These are phyloP conservation scores for Megaleporinus macrocephalus DNA, from an alignment of 2,113 vertebrate genomes.

Conservation along the genomic window DNA sequence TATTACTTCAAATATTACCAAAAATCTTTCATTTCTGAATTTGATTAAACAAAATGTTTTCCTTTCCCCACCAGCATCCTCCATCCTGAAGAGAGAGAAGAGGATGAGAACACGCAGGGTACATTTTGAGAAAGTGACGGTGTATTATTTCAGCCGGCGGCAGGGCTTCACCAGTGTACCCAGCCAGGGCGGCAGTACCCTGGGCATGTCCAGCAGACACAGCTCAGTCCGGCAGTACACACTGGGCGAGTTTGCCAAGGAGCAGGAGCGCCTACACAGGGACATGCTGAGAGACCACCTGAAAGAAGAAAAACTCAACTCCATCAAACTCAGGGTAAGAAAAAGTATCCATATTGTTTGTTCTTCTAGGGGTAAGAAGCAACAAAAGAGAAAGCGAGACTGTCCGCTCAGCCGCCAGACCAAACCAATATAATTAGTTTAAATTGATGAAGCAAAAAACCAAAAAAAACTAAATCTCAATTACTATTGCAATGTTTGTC, in stretches of 20 bases:
- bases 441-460: too few relatives aligned
- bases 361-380: too few relatives aligned
- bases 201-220: constrained; percentile 97
- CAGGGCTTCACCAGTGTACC: constrained; percentile 99
- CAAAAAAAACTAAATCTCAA: too few relatives aligned
- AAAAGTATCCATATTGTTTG: not conserved
- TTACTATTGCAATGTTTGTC: too few relatives aligned
- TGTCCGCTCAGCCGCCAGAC: too few relatives aligned
- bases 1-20: too few relatives aligned
- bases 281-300: constrained; percentile 96
- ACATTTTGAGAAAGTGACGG: constrained; percentile 96
- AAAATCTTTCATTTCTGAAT: not conserved
- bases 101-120: constrained; percentile 91
- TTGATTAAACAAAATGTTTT: not conserved
- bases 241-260: constrained; percentile 92
- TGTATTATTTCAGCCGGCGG: constrained; percentile 95
- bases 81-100: constrained; percentile 96
- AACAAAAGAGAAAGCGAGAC: too few relatives aligned
- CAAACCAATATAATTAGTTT: too few relatives aligned
- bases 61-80: constrained; percentile 82
- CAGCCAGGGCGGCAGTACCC: constrained; percentile 95
- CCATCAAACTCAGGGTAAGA: constrained; percentile 89
- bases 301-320: constrained; percentile 95
- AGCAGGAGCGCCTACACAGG: constrained; percentile 92
- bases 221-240: constrained; percentile 94